Evolutionary conservation across 2,888 invertebrate species (phyloP), one percentile per base, ranked within the genome.

Genomic region (Bursaphelenchus okinawaensis): DNA sequence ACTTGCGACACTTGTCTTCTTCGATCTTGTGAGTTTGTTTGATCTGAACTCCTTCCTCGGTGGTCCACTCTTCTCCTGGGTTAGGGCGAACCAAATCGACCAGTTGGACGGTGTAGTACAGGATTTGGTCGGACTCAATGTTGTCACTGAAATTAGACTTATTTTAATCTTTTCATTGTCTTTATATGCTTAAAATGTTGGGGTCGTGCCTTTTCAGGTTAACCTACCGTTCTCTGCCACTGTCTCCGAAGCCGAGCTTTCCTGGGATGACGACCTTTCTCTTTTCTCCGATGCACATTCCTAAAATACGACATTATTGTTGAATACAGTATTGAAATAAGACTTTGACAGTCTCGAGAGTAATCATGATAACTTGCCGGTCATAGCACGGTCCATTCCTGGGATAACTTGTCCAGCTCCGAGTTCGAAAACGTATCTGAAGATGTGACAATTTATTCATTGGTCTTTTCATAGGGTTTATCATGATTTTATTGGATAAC

Each of bases 241-340:
- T 67, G 27, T 63, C 65, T 61, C 78, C 79, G 71, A 81, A 81
- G 58, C 81, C 81, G 58, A 81, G 74, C 29, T 68, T 69, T 54
- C 72, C 70, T 19, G 81, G 81, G 62, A 81, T 81, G 56, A 78
- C 77, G 40, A 81, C 81, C 71, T 79, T 81, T 64, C 81, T 70
- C 72, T 81, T 80, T 68, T 81, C 81, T 56, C 81, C 81, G 50
- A 79, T 72, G 66, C 81, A 81, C 81, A 80, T 80, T 55, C 79
- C 80, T 50, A 75, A 78, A 72, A 72, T n/a, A n/a, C n/a, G n/a
- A n/a, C n/a, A n/a, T n/a, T n/a, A n/a, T n/a, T n/a, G n/a, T n/a
- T n/a, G n/a, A n/a, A n/a, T n/a, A n/a, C n/a, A n/a, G n/a, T n/a
- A n/a, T n/a, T n/a, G n/a, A n/a, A n/a, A n/a, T n/a, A n/a, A n/a